Percentiles rank a stretch among this genome's conserved stretches.
Evolutionary conservation across 2,113 vertebrate species (phyloP).

Genomic region (Elanus axillaris): DNA sequence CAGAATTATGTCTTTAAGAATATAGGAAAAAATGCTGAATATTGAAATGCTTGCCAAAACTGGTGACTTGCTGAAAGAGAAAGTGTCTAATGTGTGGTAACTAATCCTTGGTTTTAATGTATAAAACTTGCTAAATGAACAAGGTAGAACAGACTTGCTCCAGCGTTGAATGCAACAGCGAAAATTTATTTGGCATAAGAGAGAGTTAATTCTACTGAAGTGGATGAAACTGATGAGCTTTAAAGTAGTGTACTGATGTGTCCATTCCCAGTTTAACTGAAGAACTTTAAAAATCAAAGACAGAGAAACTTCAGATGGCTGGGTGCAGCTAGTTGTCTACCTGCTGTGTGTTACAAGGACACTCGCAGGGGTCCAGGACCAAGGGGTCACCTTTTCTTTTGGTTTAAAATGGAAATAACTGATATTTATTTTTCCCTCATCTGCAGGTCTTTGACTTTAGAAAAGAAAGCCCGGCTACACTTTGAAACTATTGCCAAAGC

Average conservation of each 20-base stretch:
- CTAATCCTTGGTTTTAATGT: not conserved
- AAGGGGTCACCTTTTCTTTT: not conserved
- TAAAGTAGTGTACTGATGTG: not conserved
- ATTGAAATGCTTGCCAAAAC: not conserved
- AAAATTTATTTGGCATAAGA: not conserved
- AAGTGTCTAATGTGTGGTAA: not conserved
- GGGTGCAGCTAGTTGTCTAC: not conserved
- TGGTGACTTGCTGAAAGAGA: not conserved
- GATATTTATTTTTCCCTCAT: too few species aligned
- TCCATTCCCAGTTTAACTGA: not conserved
- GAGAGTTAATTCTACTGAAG: not conserved
- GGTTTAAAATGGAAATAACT: not conserved
- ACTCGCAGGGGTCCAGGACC: not conserved
- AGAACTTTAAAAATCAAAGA: not conserved
- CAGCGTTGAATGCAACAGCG: not conserved
- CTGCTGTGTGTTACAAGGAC: not conserved
- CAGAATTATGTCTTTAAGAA: not conserved
- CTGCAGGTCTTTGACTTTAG: not conserved
- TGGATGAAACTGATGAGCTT: not conserved
- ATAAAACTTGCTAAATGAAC: not conserved
- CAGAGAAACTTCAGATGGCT: not conserved
- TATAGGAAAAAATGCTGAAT: not conserved
- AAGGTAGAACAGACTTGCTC: not conserved
- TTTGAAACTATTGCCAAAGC: not conserved
- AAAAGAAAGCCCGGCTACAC: not conserved